A percentile compares a stretch with the other conserved stretches of the same genome.
Evolutionary conservation across 2,888 invertebrate species (phyloP).

Genomic region (Apodemia hepburni): DNA sequence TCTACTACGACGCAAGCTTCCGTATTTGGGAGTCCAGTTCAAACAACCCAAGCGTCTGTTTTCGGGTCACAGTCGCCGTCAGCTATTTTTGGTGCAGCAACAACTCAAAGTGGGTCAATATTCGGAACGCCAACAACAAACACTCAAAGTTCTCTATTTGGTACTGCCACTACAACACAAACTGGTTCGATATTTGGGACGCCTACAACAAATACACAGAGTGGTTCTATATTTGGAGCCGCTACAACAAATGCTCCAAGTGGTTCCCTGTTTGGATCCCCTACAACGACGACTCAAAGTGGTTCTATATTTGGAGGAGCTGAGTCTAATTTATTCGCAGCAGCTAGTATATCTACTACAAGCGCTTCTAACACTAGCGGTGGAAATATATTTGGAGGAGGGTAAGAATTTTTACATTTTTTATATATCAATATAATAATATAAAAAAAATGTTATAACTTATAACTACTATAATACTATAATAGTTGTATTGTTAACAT

Average conservation of each 20-base stretch:
- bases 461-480: no score
- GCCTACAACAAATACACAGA: constrained; percentile 33
- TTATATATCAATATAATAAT: background rate
- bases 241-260: constrained; percentile 32
- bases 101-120: constrained; percentile 38
- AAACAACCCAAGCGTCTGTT: constrained; percentile 40
- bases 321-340: constrained; percentile 59
- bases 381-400: constrained; percentile 61
- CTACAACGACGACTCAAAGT: constrained; percentile 46
- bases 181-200: constrained; percentile 43
- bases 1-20: constrained; percentile 39
- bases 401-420: constrained; percentile 45
- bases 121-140: constrained; percentile 38
- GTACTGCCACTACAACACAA: constrained; percentile 27
- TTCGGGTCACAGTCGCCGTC: constrained; percentile 39
- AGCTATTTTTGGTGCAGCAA: constrained; percentile 13
- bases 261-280: constrained; percentile 44
- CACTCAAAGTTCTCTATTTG: constrained; percentile 28
- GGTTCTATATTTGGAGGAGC: constrained; percentile 55
- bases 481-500: no score
- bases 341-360: constrained; percentile 68
- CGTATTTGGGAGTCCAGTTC: constrained; percentile 41
- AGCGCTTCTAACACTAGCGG: constrained; percentile 46
- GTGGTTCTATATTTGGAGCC: constrained; percentile 41
- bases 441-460: no score